Percentiles rank a stretch among this genome's conserved stretches.
These are phyloP conservation scores for Phainopepla nitens DNA, from an alignment of 2,113 vertebrate species.

Conservation along the genomic window DNA sequence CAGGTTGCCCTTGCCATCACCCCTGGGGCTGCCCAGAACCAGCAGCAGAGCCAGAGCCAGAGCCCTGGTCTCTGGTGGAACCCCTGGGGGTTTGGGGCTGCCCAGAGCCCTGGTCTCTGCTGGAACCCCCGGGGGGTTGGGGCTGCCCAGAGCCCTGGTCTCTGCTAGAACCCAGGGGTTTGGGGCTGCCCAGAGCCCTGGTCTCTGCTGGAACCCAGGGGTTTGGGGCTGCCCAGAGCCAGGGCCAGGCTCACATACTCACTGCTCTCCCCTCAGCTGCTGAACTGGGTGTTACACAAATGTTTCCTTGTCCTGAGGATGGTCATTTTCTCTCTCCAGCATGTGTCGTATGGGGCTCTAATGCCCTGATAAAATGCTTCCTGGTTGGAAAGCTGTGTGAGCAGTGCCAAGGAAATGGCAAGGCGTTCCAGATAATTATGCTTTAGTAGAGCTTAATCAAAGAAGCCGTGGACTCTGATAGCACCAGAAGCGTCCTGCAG, in stretches of 20 bases:
- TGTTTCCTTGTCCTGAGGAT: neutral
- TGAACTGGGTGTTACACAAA: neutral
- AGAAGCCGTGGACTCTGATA: slow-evolving; percentile 27
- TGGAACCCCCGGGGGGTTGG: too few relatives aligned
- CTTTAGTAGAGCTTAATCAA: slow-evolving; percentile 62
- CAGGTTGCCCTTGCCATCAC: accelerated
- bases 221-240: too few relatives aligned
- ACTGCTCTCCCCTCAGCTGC: neutral
- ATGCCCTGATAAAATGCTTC: neutral
- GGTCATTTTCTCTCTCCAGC: neutral
- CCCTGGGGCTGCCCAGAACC: accelerated
- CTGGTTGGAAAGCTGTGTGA: neutral
- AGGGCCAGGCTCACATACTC: too few relatives aligned
- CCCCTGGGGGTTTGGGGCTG: neutral
- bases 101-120: too few relatives aligned
- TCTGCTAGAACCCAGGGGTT: too few relatives aligned
- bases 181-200: neutral
- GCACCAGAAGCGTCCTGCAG: slow-evolving; percentile 36
- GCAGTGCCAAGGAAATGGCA: slow-evolving; percentile 53
- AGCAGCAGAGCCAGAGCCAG: neutral
- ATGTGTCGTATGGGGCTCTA: neutral
- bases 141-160: too few relatives aligned
- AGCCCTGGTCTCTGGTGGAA: accelerated
- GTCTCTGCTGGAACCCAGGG: too few relatives aligned
- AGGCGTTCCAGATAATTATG: slow-evolving; percentile 55